Evolutionary conservation across 1,140 invertebrate genomes (phyloP), one percentile per base, ranked within the genome.

Genomic region (Drosophila pectinifera): DNA sequence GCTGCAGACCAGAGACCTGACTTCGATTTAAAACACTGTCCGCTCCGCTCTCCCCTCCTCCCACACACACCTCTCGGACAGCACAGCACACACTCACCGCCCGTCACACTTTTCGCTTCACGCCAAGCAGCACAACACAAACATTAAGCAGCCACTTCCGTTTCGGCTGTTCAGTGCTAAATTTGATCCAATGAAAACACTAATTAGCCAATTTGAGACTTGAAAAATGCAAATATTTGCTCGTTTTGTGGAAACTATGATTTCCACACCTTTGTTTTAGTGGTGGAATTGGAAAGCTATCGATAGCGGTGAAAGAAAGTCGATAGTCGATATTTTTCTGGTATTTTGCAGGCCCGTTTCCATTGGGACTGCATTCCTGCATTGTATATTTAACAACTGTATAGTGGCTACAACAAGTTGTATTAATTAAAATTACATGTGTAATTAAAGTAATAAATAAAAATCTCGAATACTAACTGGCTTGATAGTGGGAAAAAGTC

Each of bases 251-350:
- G 62, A 68, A 77, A 69, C 53, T 55, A 59, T 46, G 63, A 77
- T 77, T 77, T 77, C 73, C 74, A 77, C 74, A 77, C 74, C 74
- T 77, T 68, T 73, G 65, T 22, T 22, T 22, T n/a, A n/a, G 61
- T 65, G 58, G 28, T 64, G 51, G 49, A 36, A 28, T 31, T 42
- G 61, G 43, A 62, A 36, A 16, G 28, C 14, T 22, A 28, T 64
- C 48, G 65, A 45, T 56, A 58, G 13, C 36, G 26, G 54, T 20
- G 18, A 45, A 11, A 20, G 6, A 36, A 26, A 14, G 4, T 69
- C 10, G 38, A 18, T 48, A 38, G 45, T 64, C 39, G 58, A 53
- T 53, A n/a, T 13, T 11, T 54, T 16, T 57, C 11, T 28, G 16
- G 38, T 42, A 38, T 39, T 55, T 54, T 31, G 5, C n/a, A 38